Evolutionary conservation across 2,888 invertebrate genomes (phyloP).

Genomic region (Parapristionchus giblindavisi): DNA sequence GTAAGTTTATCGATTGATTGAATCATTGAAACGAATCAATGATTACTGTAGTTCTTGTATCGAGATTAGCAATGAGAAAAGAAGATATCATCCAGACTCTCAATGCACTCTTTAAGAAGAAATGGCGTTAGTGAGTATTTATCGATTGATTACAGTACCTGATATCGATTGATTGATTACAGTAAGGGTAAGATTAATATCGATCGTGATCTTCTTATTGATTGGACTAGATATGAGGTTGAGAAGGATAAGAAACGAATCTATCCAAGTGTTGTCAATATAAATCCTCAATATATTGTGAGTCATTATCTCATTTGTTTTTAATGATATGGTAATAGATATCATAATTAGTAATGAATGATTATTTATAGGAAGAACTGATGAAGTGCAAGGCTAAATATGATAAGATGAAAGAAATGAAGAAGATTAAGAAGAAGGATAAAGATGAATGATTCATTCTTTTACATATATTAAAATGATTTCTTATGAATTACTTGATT

Average conservation of each 20-base stretch:
- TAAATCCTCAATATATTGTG: neutral
- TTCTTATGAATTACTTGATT: too few species aligned
- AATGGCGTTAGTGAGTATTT: neutral
- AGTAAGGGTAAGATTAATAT: neutral
- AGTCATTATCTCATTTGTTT: neutral
- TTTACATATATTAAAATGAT: too few species aligned
- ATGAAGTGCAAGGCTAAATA: too few species aligned
- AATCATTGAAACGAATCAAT: neutral
- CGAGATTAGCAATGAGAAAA: neutral
- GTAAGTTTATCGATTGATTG: neutral
- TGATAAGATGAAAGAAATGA: too few species aligned
- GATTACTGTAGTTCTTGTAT: slow-evolving; percentile 5
- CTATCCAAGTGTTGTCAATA: neutral
- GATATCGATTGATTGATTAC: neutral
- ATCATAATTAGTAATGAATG: neutral
- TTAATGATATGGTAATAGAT: neutral
- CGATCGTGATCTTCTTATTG: neutral
- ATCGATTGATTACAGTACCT: neutral
- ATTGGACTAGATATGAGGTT: neutral
- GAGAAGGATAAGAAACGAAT: neutral
- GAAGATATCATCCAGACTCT: slow-evolving; percentile 1
- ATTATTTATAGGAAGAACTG: neutral
- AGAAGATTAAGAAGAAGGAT: too few species aligned
- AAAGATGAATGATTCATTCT: too few species aligned
- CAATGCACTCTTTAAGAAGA: neutral